Base-by-base conservation (phyloP, 2,797 vertebrate genomes). In the Parotocinclus haroldoi region DNA sequence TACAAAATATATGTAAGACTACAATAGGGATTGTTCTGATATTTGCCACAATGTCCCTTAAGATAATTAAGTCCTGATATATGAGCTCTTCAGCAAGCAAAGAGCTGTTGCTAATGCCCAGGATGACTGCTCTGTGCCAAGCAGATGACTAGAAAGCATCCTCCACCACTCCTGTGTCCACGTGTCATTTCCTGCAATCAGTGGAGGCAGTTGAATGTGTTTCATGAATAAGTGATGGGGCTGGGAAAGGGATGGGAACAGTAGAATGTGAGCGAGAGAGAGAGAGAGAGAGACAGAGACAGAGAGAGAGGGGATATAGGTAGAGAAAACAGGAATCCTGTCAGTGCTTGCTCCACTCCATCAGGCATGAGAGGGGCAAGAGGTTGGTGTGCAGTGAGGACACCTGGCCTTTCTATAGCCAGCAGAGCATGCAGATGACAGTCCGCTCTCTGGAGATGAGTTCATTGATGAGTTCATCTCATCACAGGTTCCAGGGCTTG, bases 191-290 rank as follows among this genome's bases (percentile, higher is more conserved):
- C 65, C 67, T 65, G 74, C 67, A 69, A 73, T 74, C 68, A 77
- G 73, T 74, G 70, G 64, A 64, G 64, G 76, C 69, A 71, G 68
- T 68, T 77, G 71, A 78, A 72, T 57, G 66, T 66, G 73, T 78
- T 76, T 73, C 67, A 76, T 74, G 71, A 77, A 80, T 81, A 77
- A 77, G 75, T 72, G 71, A 79, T 78, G 69, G 69, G 53, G 53
- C 60, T 49, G 72, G 49, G 64, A 58, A 63, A 74, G 59, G 57
- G 55, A 67, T 56, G 62, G 71, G 44, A 18, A 66, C 58, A 7
- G 46, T 14, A 66, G 49, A 27, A 71, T 55, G 38, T n/a, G 57
- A 66, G 1, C n/a, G n/a, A n/a, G n/a, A n/a, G n/a, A n/a, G n/a
- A n/a, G n/a, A n/a, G n/a, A n/a, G 5, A 57, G 27, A 27, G 27